phyloP scores from a whole-genome alignment of 2,797 vertebrate genomes.

The Rhincodon typus region DNA sequence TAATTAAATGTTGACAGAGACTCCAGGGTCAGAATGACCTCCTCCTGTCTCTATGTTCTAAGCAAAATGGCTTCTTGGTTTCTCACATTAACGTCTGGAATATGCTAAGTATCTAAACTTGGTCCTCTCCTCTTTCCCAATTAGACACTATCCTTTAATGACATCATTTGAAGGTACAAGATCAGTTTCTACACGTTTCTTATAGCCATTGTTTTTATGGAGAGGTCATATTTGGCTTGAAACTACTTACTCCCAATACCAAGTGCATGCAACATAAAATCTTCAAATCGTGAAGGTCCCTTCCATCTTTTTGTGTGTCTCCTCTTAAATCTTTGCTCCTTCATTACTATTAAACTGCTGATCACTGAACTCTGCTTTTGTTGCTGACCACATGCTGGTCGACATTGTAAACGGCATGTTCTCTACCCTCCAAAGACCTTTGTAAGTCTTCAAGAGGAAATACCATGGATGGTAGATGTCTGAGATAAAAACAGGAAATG shows the following conservation, averaged over 20 bases:
- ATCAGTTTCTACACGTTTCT: background rate
- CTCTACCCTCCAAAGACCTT: background rate
- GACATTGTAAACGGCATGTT: background rate
- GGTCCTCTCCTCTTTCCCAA: background rate
- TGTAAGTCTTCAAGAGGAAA: background rate
- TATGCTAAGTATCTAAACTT: background rate
- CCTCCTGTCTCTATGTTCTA: background rate
- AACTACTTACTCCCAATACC: background rate
- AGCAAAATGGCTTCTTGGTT: background rate
- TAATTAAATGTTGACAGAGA: background rate
- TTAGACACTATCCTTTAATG: background rate
- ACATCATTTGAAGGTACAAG: background rate
- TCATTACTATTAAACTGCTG: background rate
- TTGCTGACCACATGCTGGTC: background rate
- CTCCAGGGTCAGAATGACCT: background rate
- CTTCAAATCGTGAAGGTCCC: background rate
- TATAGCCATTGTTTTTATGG: too few relatives aligned
- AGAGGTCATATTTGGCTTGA: too few relatives aligned
- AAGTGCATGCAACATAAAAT: background rate
- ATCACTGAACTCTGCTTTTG: background rate
- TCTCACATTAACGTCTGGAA: background rate
- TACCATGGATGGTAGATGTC: too few relatives aligned
- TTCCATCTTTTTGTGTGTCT: background rate
- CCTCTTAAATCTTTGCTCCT: background rate
- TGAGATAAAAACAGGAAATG: too few relatives aligned